Conservation (phyloP, 2,113 vertebrate species). For the Geothlypis trichas region DNA sequence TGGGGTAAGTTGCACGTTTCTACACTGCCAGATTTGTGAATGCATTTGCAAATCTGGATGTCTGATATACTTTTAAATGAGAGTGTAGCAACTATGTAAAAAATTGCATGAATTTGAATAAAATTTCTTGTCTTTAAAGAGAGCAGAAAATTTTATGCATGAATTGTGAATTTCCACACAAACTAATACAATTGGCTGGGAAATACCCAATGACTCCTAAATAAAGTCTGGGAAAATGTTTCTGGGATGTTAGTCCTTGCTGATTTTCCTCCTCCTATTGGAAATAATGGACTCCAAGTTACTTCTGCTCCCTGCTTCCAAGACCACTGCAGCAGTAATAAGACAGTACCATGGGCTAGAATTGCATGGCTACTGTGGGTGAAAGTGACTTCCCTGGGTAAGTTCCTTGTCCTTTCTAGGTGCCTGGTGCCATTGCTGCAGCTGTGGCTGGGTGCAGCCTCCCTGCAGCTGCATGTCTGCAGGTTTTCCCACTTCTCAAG, state of each 20-base stretch:
- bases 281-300: not conserved
- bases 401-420: not conserved
- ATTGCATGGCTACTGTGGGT: not conserved
- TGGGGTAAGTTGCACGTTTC: conserved; percentile 76
- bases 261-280: not conserved
- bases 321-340: not conserved
- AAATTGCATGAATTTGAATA: not conserved
- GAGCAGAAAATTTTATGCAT: not conserved
- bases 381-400: not conserved
- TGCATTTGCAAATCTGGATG: not conserved
- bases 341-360: not conserved
- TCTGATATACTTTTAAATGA: not conserved
- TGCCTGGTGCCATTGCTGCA: not conserved
- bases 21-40: not conserved
- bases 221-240: not conserved
- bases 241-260: not conserved
- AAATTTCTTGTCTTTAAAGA: not conserved
- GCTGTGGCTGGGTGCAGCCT: not conserved
- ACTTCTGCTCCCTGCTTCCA: not conserved
- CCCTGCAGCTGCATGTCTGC: not conserved
- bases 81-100: not conserved
- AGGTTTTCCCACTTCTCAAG: not conserved
- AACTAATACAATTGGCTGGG: not conserved
- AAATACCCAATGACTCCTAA: not conserved
- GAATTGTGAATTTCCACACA: not conserved